Conservation (phyloP, 2,113 vertebrate genomes). For the Tyto alba region DNA sequence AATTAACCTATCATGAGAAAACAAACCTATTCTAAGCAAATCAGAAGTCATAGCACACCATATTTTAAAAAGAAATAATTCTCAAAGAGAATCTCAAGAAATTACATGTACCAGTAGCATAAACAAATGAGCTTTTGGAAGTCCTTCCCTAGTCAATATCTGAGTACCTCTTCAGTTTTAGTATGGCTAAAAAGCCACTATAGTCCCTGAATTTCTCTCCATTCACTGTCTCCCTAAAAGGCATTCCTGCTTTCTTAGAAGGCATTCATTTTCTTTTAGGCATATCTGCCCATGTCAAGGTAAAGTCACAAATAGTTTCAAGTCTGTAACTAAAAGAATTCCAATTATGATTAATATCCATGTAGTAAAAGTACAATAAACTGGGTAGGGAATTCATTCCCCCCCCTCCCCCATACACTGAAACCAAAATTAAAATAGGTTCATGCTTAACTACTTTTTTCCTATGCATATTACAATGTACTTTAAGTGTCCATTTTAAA, state of each 20-base stretch:
- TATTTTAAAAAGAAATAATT: not conserved
- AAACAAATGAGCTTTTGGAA: not conserved
- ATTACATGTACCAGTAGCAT: not conserved
- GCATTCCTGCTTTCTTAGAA: not conserved
- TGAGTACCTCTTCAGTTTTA: not conserved
- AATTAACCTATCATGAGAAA: not conserved
- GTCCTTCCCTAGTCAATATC: not conserved
- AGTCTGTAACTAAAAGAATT: not conserved
- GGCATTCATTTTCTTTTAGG: not conserved
- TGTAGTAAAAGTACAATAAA: not conserved
- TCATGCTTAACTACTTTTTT: not conserved
- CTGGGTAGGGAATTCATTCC: not conserved
- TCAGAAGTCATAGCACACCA: not conserved
- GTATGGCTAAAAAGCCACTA: not conserved
- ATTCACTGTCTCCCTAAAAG: not conserved
- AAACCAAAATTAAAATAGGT: not conserved
- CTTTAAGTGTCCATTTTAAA: not conserved
- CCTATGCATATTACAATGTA: not conserved
- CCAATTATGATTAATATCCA: not conserved
- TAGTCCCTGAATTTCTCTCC: not conserved
- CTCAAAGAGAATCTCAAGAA: not conserved
- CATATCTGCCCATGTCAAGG: not conserved
- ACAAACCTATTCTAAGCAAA: no score
- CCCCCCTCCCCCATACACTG: not conserved
- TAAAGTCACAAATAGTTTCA: not conserved